A percentile compares a stretch with the other conserved stretches of the same genome.
phyloP scores from a whole-genome alignment of 2,797 vertebrate species.

The Cottoperca gobio region DNA sequence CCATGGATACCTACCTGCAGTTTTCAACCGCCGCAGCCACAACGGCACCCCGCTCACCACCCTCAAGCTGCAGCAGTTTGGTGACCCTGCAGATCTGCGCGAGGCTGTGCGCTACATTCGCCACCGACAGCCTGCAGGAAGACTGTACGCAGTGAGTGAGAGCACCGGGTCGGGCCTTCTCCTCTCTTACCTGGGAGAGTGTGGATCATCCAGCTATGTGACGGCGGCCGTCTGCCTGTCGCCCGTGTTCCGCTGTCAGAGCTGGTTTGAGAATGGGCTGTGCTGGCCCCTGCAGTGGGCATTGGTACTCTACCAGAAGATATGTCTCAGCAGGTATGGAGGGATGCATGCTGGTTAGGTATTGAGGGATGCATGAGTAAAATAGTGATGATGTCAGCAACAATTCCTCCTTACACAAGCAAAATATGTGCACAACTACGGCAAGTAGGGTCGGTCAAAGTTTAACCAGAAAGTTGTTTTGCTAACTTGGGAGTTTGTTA shows the following conservation, averaged over 20 bases:
- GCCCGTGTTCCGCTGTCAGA: slow-evolving; percentile 87
- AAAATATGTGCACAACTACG: not conserved
- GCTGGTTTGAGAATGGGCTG: slow-evolving; percentile 88
- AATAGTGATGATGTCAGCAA: not conserved
- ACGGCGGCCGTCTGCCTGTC: slow-evolving; percentile 89
- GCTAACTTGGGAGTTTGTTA: not conserved
- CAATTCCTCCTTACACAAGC: not conserved
- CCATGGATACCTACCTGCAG: slow-evolving; percentile 87
- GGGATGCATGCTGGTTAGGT: not conserved
- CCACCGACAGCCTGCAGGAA: slow-evolving; percentile 83
- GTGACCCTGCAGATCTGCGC: slow-evolving; percentile 86
- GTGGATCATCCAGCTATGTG: slow-evolving; percentile 89
- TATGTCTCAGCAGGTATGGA: slow-evolving; percentile 87
- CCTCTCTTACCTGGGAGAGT: slow-evolving; percentile 90
- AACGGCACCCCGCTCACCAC: slow-evolving; percentile 87
- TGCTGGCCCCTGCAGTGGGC: slow-evolving; percentile 82
- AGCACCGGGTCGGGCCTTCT: slow-evolving; percentile 89
- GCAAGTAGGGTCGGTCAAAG: not conserved
- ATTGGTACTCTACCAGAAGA: slow-evolving; percentile 87
- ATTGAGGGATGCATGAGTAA: not conserved
- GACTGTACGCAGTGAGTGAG: slow-evolving; percentile 87
- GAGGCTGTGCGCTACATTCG: slow-evolving; percentile 89
- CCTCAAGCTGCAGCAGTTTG: slow-evolving; percentile 88
- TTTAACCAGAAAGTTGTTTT: not conserved
- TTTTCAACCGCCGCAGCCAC: slow-evolving; percentile 89